Base-by-base conservation (phyloP, 2,113 vertebrate genomes). In the Trochalopteron elliotii region DNA sequence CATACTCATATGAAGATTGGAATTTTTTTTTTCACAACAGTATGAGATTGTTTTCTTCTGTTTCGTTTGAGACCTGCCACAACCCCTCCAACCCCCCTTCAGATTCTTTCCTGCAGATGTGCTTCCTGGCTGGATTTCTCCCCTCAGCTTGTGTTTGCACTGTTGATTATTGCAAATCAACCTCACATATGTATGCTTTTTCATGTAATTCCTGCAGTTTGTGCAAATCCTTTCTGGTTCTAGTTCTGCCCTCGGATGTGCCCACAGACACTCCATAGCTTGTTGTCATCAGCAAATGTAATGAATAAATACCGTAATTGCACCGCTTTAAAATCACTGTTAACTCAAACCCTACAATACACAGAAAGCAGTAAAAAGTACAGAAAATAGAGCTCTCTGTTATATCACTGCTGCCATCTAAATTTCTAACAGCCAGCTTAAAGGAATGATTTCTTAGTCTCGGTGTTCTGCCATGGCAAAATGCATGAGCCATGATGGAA, bases 31-130 rank as follows among this genome's bases (percentile, higher is more conserved):
- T n/a, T 2, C 44, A 31, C 17, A 59, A 22, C 21, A 44, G 31
- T 64, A 18, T 7, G 64, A 50, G 22, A 31, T 2, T 49, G 18
- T 9, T 64, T 20, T 45, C 25, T 56, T 40, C 5, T 85, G 15
- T n/a, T 55, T 69, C 33, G 30, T 88, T 82, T 78, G 75, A 56
- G 33, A 68, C 59, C 37, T 0, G 1, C 21, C 31, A 44, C 37
- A 37, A 31, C 2, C 4, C 2, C 15, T 17, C 3, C 11, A 59
- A 17, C 7, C 4, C 21, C 37, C 2, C 9, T 42, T 50, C 0
- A 0, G 37, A 68, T 52, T 18, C 52, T 27, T 76, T 74, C 70
- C 21, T 74, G 45, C 50, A 82, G 40, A 60, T 69, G 64, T 47
- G 37, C 18, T 52, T 61, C 49, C 31, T 83, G 57, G 27, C 33